A percentile compares a stretch with the other conserved stretches of the same genome.
Conservation (phyloP, 2,113 vertebrate species). For the Platanista minor region DNA sequence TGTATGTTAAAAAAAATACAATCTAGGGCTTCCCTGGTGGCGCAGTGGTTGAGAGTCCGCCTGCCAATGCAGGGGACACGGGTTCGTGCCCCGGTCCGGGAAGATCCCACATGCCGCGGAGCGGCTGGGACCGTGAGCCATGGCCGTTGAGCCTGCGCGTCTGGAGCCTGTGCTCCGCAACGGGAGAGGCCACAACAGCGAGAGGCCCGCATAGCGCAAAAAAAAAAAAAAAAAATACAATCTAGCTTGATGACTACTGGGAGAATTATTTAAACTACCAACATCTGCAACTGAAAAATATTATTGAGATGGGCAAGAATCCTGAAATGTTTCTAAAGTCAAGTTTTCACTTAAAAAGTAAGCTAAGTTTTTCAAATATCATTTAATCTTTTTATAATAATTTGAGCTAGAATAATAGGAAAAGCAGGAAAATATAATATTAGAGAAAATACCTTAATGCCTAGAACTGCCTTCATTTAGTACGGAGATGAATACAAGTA, state of each 20-base stretch:
- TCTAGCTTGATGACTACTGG: not conserved
- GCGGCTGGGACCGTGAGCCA: no score
- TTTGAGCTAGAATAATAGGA: not conserved
- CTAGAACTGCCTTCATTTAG: not conserved
- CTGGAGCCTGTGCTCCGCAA: no score
- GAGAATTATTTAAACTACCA: conserved; percentile 1
- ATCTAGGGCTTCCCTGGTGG: no score
- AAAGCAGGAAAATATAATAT: not conserved
- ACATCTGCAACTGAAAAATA: not conserved
- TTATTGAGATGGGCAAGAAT: conserved; percentile 8
- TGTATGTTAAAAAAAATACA: not conserved
- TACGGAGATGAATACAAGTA: not conserved
- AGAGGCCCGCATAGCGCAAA: no score
- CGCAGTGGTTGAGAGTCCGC: no score
- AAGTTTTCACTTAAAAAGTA: conserved; percentile 16
- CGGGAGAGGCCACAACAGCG: no score
- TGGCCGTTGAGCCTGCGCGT: no score
- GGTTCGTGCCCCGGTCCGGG: no score
- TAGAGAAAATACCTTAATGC: conserved; percentile 26
- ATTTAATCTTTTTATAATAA: conserved; percentile 19
- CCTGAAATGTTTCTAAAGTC: not conserved
- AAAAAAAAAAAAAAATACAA: conserved; percentile 26
- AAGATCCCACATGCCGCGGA: no score
- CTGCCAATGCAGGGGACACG: no score
- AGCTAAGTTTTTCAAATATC: conserved; percentile 13